These are phyloP conservation scores for Eretmocerus hayati DNA, from an alignment of 2,888 invertebrate species.

Conservation along the genomic window DNA sequence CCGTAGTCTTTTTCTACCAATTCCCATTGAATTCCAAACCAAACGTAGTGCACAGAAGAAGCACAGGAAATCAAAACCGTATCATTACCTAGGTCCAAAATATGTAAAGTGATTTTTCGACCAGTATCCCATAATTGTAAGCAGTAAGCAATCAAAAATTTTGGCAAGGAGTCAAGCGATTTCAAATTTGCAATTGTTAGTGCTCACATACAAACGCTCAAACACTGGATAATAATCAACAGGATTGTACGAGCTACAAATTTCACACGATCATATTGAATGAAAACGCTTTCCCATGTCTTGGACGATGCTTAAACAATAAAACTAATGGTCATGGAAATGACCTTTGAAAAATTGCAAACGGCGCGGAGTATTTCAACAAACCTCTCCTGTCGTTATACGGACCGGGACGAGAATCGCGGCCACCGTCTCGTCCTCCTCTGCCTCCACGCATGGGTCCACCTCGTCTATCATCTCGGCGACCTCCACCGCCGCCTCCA, in stretches of 20 bases:
- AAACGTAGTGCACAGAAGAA: no score
- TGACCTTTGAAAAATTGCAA: constrained; percentile 20
- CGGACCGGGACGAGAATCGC: constrained; percentile 47
- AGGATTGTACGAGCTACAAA: background rate
- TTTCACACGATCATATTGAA: background rate
- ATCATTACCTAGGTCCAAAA: no score
- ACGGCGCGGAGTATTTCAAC: constrained; percentile 31
- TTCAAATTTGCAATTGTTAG: no score
- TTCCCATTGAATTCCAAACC: no score
- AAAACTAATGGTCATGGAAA: background rate
- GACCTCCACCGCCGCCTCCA: constrained; percentile 52
- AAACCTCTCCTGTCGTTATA: constrained; percentile 45
- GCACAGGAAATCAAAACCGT: no score
- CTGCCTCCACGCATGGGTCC: constrained; percentile 53
- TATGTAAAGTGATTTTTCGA: no score
- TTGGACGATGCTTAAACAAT: background rate
- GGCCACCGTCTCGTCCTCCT: constrained; percentile 47
- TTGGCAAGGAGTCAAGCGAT: no score
- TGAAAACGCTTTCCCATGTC: background rate
- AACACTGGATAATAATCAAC: constrained; percentile 19
- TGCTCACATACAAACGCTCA: constrained; percentile 23
- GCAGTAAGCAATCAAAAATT: no score
- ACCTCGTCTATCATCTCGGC: constrained; percentile 51
- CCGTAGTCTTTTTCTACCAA: no score
- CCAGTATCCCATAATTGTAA: no score